Evolutionary conservation across 2,888 invertebrate species (phyloP).

Genomic region (Pandemis corylana): DNA sequence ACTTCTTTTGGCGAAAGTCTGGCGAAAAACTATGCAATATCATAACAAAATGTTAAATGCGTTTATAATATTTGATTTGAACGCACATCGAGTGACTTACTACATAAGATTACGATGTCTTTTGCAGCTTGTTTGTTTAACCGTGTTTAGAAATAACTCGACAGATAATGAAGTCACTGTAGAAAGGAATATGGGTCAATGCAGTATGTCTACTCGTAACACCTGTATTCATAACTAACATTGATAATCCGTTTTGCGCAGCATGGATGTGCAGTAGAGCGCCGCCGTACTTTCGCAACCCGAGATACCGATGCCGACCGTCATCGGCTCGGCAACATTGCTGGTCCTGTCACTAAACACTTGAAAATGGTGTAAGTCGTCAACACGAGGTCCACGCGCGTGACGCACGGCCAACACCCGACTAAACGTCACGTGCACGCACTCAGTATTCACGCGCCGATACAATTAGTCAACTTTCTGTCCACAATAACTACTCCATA

Average conservation of each 20-base stretch:
- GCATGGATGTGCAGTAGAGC: constrained; percentile 73
- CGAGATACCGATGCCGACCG: constrained; percentile 54
- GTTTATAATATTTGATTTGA: background rate
- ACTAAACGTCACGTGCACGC: background rate
- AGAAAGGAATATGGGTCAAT: constrained; percentile 29
- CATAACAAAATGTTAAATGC: background rate
- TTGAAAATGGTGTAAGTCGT: background rate
- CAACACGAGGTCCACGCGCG: constrained; percentile 14
- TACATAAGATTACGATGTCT: constrained; percentile 1
- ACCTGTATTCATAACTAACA: constrained; percentile 59
- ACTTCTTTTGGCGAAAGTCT: background rate
- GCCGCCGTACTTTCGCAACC: constrained; percentile 69
- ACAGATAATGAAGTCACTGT: background rate
- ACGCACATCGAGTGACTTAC: background rate
- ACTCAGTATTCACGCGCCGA: background rate
- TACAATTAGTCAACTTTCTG: background rate
- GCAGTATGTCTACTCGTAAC: constrained; percentile 51
- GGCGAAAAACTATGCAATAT: no score
- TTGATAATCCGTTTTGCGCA: constrained; percentile 67
- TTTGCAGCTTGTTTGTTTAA: background rate
- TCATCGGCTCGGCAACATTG: constrained; percentile 47
- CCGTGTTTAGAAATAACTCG: background rate
- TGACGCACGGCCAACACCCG: constrained; percentile 5
- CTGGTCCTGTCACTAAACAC: background rate
- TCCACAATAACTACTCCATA: background rate